A percentile compares a stretch with the other conserved stretches of the same genome.
Evolutionary conservation across 64 coral and sea anemone species (phyloP).

Genomic region (Dendrophyllia cribrosa): DNA sequence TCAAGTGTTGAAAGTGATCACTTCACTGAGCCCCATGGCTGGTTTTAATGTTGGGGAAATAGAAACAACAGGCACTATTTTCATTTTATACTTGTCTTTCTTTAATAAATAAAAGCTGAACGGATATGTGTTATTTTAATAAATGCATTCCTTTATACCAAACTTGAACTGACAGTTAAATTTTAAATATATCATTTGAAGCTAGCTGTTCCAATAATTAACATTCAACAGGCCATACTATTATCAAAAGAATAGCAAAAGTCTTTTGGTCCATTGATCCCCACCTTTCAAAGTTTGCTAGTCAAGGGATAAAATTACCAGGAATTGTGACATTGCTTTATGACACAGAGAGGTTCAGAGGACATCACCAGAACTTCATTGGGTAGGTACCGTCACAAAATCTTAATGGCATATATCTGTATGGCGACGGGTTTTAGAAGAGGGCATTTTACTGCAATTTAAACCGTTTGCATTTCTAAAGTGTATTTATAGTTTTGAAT

Average conservation of each 20-base stretch:
- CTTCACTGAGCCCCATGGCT: slow-evolving; percentile 44
- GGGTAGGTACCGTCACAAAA: slow-evolving; percentile 12
- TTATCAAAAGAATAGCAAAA: slow-evolving; percentile 44
- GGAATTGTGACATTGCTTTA: slow-evolving; percentile 50
- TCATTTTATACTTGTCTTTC: background rate
- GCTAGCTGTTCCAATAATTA: background rate
- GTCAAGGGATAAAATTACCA: slow-evolving; percentile 48
- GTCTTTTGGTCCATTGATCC: slow-evolving; percentile 50
- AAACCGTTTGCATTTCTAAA: background rate
- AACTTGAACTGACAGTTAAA: slow-evolving; percentile 49
- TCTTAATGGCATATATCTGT: background rate
- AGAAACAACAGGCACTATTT: slow-evolving; percentile 45
- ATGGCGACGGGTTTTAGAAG: background rate
- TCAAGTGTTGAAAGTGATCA: too few species aligned
- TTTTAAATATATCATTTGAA: slow-evolving; percentile 38
- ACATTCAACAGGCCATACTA: background rate
- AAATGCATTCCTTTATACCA: slow-evolving; percentile 41
- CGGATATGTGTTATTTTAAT: slow-evolving; percentile 41
- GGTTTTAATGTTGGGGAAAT: slow-evolving; percentile 45
- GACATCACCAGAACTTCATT: slow-evolving; percentile 31
- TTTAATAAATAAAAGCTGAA: slow-evolving; percentile 37
- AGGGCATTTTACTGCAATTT: background rate
- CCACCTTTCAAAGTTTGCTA: slow-evolving; percentile 49
- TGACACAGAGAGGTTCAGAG: slow-evolving; percentile 50
- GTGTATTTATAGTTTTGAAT: background rate